Conservation (phyloP, 2,797 vertebrate genomes). For the Bradypodion pumilum region DNA sequence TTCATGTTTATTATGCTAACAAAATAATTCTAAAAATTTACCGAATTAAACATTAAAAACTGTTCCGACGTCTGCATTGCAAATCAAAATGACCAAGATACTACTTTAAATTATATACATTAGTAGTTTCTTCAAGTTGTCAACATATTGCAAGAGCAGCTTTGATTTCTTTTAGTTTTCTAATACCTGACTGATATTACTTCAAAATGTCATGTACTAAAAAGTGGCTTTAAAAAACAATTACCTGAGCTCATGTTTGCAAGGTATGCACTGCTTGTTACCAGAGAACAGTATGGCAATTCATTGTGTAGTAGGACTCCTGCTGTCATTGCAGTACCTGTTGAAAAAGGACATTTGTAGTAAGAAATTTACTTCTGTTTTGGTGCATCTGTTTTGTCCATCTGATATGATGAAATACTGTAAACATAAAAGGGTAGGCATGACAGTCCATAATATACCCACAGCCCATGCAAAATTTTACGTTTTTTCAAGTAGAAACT, state of each 20-base stretch:
- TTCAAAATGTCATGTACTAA: conserved; percentile 10
- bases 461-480: neutral
- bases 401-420: conserved; percentile 1
- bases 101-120: too few species aligned
- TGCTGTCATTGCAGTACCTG: conserved; percentile 89
- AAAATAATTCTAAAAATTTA: neutral
- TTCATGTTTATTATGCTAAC: neutral
- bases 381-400: neutral
- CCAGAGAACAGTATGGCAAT: conserved; percentile 72
- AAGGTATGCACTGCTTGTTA: conserved; percentile 66
- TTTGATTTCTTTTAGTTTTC: neutral
- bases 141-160: neutral
- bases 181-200: neutral
- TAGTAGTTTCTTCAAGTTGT: neutral
- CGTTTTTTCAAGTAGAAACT: too few species aligned
- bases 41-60: neutral
- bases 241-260: conserved; percentile 86
- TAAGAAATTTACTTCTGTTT: neutral
- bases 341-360: conserved; percentile 44
- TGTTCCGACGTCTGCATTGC: neutral
- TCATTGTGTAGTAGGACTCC: conserved; percentile 87
- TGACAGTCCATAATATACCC: neutral
- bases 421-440: neutral
- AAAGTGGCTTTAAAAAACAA: conserved; percentile 26
- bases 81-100: neutral